A percentile compares a stretch with the other conserved stretches of the same genome.
Evolutionary conservation across 2,113 vertebrate genomes (phyloP).

Genomic region (Hemibates koningsi): DNA sequence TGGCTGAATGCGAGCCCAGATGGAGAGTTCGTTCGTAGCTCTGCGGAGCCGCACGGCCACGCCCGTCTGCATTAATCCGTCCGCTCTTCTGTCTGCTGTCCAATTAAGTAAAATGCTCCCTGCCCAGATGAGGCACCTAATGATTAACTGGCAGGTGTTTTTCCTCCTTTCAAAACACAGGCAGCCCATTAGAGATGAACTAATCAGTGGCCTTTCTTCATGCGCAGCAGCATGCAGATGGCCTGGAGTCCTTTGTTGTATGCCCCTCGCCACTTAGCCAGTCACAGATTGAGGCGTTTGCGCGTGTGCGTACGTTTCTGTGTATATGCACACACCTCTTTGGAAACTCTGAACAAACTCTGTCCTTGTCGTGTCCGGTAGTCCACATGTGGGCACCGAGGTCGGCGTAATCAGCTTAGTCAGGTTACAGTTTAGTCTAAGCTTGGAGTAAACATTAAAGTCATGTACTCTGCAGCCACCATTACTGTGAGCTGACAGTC

Average conservation of each 20-base stretch:
- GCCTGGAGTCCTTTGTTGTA: slow-evolving; percentile 13
- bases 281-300: slow-evolving; percentile 16
- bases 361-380: not conserved
- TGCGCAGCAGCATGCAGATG: slow-evolving; percentile 41
- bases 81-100: not conserved
- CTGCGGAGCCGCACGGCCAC: not conserved
- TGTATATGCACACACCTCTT: not conserved
- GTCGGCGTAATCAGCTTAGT: not conserved
- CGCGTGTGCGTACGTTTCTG: not conserved
- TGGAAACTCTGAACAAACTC: not conserved
- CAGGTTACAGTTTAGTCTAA: not conserved
- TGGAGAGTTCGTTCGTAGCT: not conserved
- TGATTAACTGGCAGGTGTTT: slow-evolving; percentile 51
- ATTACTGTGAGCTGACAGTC: not conserved
- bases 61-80: not conserved
- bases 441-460: not conserved
- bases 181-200: not conserved
- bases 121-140: slow-evolving; percentile 36
- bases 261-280: not conserved
- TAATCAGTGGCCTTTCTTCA: slow-evolving; percentile 31
- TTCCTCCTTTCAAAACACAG: not conserved
- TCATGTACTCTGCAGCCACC: not conserved
- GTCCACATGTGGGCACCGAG: fast-evolving
- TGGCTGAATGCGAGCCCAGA: not conserved
- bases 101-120: not conserved